Base-by-base conservation (phyloP, 1,140 invertebrate species). In the Plectrocnemia conspersa region DNA sequence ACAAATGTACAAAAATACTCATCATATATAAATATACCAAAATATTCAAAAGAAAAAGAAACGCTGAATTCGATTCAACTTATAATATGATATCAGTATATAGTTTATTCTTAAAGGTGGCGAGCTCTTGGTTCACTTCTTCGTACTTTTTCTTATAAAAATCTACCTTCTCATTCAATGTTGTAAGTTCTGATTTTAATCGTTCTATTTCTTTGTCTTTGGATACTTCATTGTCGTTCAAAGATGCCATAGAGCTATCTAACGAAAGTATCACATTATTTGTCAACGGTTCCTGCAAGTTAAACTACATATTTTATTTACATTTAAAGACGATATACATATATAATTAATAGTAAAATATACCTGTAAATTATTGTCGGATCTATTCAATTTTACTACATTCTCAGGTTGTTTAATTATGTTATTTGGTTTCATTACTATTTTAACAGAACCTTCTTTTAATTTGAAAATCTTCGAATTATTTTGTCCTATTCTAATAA, bases 401-500 rank as follows among this genome's bases (percentile, higher is more conserved):
- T 35, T 33, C 9, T 1, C 4, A 10, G 23, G 2, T 48, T 29
- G 23, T 38, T 61, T 59, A 24, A 44, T 52, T 27, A 59, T 22
- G 24, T 38, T 52, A 18, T 53, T 54, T 21, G 57, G 57, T 19
- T 61, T 56, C 7, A 58, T 27, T 11, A 61, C 46, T 22, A 61
- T 54, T 42, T 58, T 61, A 23, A 61, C 52, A 4, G 55, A 23
- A 7, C 59, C 55, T 24, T 32, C 48, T 44, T 61, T 61, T n/a
- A 58, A 32, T 44, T 61, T 55, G 6, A 61, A 55, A 0, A 61
- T 40, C 32, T 57, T 57, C 2, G 58, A 23, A 21, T 61, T 61
- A 18, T 38, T 53, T 40, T 41, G 10, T 52, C 42, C 48, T 45
- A 61, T n/a, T 29, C 42, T 54, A n/a, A 56, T 32, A 15, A 52